Evolutionary conservation across 2,888 invertebrate genomes (phyloP).

Genomic region (Mythimna lalbum): DNA sequence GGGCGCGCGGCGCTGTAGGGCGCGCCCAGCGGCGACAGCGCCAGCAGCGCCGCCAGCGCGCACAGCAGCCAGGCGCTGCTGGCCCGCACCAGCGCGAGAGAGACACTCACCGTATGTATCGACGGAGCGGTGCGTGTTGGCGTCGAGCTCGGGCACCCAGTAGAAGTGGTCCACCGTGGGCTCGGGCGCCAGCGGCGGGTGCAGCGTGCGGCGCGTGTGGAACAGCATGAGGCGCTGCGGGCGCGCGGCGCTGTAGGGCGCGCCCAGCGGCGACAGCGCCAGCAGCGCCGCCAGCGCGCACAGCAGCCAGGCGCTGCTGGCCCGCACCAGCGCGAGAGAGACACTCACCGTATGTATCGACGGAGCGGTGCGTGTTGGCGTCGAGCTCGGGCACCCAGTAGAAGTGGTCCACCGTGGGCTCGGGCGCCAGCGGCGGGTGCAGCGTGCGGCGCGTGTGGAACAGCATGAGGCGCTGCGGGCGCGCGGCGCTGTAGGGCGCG

Average conservation of each 20-base stretch:
- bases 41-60: conserved; percentile 67
- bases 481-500: conserved; percentile 91
- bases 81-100: too few species aligned
- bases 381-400: conserved; percentile 95
- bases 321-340: too few species aligned
- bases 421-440: conserved; percentile 83
- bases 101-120: conserved; percentile 55
- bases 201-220: conserved; percentile 91
- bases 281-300: conserved; percentile 67
- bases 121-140: conserved; percentile 91
- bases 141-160: conserved; percentile 95
- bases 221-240: conserved; percentile 95
- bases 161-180: conserved; percentile 81
- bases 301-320: conserved; percentile 43
- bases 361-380: conserved; percentile 92
- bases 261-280: conserved; percentile 82
- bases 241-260: conserved; percentile 91
- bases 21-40: conserved; percentile 85
- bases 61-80: conserved; percentile 46
- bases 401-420: conserved; percentile 79
- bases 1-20: conserved; percentile 92
- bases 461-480: conserved; percentile 94
- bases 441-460: conserved; percentile 92
- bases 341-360: conserved; percentile 61
- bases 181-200: conserved; percentile 86